Evolutionary conservation across 2,113 vertebrate species (phyloP), one percentile per base, ranked within the genome.

Genomic region (Thinocorus orbignyianus): DNA sequence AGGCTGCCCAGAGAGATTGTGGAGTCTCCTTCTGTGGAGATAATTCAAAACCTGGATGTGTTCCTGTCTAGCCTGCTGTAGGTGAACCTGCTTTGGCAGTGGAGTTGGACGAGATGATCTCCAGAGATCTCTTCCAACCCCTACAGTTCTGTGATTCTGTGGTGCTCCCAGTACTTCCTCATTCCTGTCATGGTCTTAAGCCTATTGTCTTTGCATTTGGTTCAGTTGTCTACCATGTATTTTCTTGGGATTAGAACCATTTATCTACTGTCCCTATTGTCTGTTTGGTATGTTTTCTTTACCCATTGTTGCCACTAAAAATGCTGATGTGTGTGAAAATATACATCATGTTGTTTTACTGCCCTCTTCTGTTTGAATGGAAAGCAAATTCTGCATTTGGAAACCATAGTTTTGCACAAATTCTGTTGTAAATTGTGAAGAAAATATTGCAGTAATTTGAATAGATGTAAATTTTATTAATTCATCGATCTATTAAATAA

Each of bases 281-380:
- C 39, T 74, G 28, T 71, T 26, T 42, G 16, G 4, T 57, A 19
- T 33, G 8, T 24, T 82, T 23, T 70, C 18, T 61, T 78, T 12
- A n/a, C 13, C n/a, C 18, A 24, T 13, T 48, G 35, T 33, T 74
- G 30, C 57, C 13, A 17, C 74, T 83, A 15, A 80, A 88, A 73
- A 6, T 14, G 11, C 8, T n/a, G 11, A 1, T 31, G 6, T 78
- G 24, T 74, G 37, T 79, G 64, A 83, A 77, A 77, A 54, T 49
- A 13, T 5, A 20, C 5, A 25, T 52, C 0, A 0, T 80, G 1
- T 37, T 68, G 31, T 28, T 80, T 24, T 19, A 10, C 8, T 66
- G 11, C 66, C 42, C 10, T 69, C 26, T 31, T 76, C 44, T 37
- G 13, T 37, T 76, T 49, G 26, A 71, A 33, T 20, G 19, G 31